phyloP scores from a whole-genome alignment of 2,113 vertebrate genomes.

The Gnathonemus longibarbis region DNA sequence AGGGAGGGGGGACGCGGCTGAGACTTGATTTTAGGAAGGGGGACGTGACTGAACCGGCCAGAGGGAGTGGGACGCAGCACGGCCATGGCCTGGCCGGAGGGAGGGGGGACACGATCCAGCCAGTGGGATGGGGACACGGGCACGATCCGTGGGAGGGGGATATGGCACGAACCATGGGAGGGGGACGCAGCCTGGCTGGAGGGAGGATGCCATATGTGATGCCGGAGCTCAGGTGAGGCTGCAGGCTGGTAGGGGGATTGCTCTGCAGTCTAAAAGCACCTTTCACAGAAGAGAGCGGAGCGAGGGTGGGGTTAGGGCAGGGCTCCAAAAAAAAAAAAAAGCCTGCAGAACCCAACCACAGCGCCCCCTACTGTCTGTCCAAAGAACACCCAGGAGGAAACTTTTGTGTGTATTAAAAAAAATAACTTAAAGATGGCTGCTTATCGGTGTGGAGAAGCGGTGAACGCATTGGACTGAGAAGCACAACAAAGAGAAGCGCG shows the following conservation, averaged over 20 bases:
- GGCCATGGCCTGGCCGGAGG: too few relatives aligned
- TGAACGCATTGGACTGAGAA: not conserved
- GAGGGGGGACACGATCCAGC: not conserved
- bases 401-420: not conserved
- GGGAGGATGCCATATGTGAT: not conserved
- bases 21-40: too few relatives aligned
- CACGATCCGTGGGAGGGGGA: not conserved
- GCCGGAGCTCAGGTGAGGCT: not conserved
- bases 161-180: not conserved
- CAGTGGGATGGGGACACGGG: too few relatives aligned
- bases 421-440: not conserved
- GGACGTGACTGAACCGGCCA: too few relatives aligned
- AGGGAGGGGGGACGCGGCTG: too few relatives aligned
- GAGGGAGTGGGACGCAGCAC: too few relatives aligned
- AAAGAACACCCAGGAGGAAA: not conserved
- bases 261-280: not conserved
- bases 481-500: not conserved
- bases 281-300: not conserved
- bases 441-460: not conserved
- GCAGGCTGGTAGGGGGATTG: not conserved
- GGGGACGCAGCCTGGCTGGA: not conserved
- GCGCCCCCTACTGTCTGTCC: not conserved
- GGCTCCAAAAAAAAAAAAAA: not conserved
- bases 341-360: not conserved
- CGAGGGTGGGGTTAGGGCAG: not conserved